Evolutionary conservation across 1,140 invertebrate genomes (phyloP).

Genomic region (Aphidius ervi): DNA sequence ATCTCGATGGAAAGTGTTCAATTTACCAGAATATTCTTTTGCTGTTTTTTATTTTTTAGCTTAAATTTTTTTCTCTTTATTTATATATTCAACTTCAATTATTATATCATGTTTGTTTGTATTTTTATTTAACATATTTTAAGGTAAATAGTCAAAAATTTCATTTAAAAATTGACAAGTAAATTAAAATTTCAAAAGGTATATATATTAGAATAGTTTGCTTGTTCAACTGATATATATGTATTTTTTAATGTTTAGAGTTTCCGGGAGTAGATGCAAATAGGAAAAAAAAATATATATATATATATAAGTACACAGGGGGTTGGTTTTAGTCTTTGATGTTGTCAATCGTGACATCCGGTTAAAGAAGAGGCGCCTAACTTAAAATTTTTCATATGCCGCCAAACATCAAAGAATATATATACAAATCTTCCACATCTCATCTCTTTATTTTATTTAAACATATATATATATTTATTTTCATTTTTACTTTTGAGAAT

Average conservation of each 20-base stretch:
- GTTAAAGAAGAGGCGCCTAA: conserved; percentile 10
- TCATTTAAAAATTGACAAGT: no score
- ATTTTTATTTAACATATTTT: background rate
- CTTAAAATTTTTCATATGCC: conserved; percentile 4
- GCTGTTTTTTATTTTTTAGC: background rate
- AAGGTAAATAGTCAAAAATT: no score
- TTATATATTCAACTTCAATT: conserved; percentile 6
- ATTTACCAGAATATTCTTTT: conserved; percentile 45
- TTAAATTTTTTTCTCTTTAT: background rate
- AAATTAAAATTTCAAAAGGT: no score
- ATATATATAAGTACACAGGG: background rate
- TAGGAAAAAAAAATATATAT: conserved; percentile 3
- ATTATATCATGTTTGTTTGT: background rate
- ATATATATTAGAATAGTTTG: no score
- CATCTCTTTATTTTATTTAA: conserved; percentile 1
- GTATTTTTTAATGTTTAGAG: no score
- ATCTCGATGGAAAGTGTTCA: conserved; percentile 36
- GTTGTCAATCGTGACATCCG: conserved; percentile 18
- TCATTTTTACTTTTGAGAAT: no score
- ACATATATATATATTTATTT: conserved; percentile 1
- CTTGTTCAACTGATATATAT: no score
- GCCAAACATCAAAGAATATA: conserved; percentile 11
- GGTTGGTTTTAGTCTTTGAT: conserved; percentile 14
- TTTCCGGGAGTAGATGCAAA: background rate
- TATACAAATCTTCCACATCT: background rate